A percentile compares a stretch with the other conserved stretches of the same genome.
Evolutionary conservation across 2,797 vertebrate genomes (phyloP).

Genomic region (Zonotrichia albicollis): DNA sequence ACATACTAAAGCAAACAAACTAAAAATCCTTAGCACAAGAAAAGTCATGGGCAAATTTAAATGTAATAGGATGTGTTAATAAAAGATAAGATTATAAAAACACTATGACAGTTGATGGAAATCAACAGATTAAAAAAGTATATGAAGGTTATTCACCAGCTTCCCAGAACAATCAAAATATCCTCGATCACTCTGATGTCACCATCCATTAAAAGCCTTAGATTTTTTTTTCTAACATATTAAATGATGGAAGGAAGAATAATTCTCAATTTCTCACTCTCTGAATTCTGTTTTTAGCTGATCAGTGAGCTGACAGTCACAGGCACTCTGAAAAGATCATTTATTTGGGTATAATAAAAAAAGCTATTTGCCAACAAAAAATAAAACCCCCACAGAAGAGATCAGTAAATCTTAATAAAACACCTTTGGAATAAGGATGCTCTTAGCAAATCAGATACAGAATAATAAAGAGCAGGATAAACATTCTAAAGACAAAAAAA

Average conservation of each 20-base stretch:
- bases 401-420: background rate
- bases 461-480: background rate
- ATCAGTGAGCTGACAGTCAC: background rate
- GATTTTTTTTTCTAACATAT: background rate
- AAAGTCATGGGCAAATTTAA: background rate
- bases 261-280: background rate
- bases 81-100: background rate
- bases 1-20: background rate
- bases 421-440: background rate
- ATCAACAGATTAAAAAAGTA: background rate
- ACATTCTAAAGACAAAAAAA: background rate
- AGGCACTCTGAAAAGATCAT: background rate
- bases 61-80: background rate
- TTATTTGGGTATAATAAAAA: background rate
- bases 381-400: background rate
- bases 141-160: background rate
- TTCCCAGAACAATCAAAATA: slow-evolving; percentile 2
- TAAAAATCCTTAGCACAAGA: background rate
- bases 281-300: background rate
- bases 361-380: background rate
- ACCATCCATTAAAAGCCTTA: background rate
- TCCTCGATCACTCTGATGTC: background rate
- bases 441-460: background rate
- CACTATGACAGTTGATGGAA: background rate
- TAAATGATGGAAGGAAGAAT: background rate